Evolutionary conservation across 1,140 invertebrate species (phyloP), one percentile per base, ranked within the genome.

Genomic region (Drosophila asahinai): DNA sequence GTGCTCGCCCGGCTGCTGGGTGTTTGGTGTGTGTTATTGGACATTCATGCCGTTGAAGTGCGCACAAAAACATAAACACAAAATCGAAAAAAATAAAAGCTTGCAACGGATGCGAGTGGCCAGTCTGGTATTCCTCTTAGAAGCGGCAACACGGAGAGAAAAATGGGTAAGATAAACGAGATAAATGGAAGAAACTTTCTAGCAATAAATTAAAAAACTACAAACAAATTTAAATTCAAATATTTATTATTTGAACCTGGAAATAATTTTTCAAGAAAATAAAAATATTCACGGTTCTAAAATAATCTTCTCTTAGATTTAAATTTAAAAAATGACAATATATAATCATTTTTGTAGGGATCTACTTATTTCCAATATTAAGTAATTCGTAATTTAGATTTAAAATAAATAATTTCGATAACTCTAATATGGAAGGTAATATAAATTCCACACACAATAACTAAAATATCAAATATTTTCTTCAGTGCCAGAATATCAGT

Each of bases 21-120:
- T 51, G 45, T 43, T 57, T 59, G 19, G 52, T 55, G 59, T 36
- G 51, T 65, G 76, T 67, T 66, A 76, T 83, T 76, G 82, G 82
- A 70, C 78, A 84, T 83, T 80, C 77, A 72, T 71, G 68, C 67
- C 73, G 72, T 87, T 77, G 62, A 81, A 89, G 77, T 87, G 84
- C 83, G 81, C 77, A 87, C 64, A 78, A 83, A 87, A 87, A 89
- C 81, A 87, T 89, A 89, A 90, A 84, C 81, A 89, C 63, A 78
- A 81, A 90, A 90, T 89, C 81, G 81, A 86, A 82, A 84, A 80
- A 80, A 86, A 81, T 81, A 81, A 90, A 86, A 90, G 71, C 75
- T 90, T 81, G 64, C 81, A 79, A 61, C 63, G 73, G 72, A 80
- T 83, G 60, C 70, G 51, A 80, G 59, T 77, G 83, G 65, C 57